A percentile compares a stretch with the other conserved stretches of the same genome.
Evolutionary conservation across 2,113 vertebrate genomes (phyloP).

Genomic region (Sinocyclocheilus maitianheensis): DNA sequence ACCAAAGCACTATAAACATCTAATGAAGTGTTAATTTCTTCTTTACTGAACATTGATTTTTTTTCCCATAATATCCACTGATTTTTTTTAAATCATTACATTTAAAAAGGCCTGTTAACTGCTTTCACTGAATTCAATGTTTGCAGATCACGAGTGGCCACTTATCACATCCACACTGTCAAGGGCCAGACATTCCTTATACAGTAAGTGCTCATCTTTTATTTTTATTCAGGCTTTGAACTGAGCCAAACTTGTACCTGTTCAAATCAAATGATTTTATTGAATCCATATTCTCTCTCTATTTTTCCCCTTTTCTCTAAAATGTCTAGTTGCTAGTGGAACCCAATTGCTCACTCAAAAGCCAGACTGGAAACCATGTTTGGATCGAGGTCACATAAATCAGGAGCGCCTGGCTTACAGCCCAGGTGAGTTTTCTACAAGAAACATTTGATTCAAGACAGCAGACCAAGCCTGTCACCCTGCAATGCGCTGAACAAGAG

Average conservation of each 20-base stretch:
- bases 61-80: no score
- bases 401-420: constrained; percentile 28
- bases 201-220: neutral
- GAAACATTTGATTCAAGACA: constrained; percentile 56
- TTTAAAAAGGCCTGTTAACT: neutral
- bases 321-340: neutral
- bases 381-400: constrained; percentile 7
- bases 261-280: neutral
- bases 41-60: neutral
- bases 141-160: neutral
- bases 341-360: neutral
- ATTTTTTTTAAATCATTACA: neutral
- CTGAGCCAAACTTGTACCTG: neutral
- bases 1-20: neutral
- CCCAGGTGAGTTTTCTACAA: constrained; percentile 55
- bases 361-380: constrained; percentile 4
- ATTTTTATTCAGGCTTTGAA: constrained; percentile 19
- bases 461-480: constrained; percentile 47
- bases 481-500: constrained; percentile 44
- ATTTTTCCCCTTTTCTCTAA: neutral
- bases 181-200: neutral
- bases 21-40: neutral
- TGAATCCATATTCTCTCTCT: neutral
- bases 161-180: neutral
- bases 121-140: neutral